These are phyloP conservation scores for Antedon mediterranea DNA, from an alignment of 53 echinoderm and acorn worm genomes.

Conservation along the genomic window DNA sequence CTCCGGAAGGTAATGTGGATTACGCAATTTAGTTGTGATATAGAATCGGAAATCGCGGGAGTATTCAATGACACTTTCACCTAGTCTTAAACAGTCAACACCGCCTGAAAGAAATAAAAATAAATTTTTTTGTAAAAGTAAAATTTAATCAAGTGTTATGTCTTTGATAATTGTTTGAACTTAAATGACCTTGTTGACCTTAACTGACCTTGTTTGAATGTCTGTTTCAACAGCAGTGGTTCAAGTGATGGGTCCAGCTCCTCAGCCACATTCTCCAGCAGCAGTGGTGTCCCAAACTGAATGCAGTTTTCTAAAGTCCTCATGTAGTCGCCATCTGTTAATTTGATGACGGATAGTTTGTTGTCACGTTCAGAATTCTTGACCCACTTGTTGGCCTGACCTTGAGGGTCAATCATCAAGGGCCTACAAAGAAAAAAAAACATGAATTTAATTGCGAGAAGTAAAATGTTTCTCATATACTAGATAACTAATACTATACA, in stretches of 20 bases:
- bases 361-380: slow-evolving; percentile 99
- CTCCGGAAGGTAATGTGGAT: slow-evolving; percentile 94
- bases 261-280: slow-evolving; percentile 89
- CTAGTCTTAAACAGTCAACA: slow-evolving; percentile 89
- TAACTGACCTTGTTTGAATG: slow-evolving; percentile 88
- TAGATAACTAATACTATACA: too few species aligned
- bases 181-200: too few species aligned
- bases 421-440: slow-evolving; percentile 41
- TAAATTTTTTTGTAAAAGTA: too few species aligned
- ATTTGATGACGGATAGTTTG: slow-evolving; percentile 93
- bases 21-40: slow-evolving; percentile 99
- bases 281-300: slow-evolving; percentile 88
- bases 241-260: slow-evolving; percentile 94
- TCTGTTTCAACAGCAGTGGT: slow-evolving; percentile 87
- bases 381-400: slow-evolving; percentile 98
- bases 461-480: too few species aligned
- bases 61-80: slow-evolving; percentile 87
- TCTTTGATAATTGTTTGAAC: too few species aligned
- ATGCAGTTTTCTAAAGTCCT: slow-evolving; percentile 97
- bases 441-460: too few species aligned
- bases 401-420: slow-evolving; percentile 97
- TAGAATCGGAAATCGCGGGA: slow-evolving; percentile 94
- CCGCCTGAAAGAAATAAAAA: slow-evolving; percentile 53
- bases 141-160: too few species aligned
- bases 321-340: slow-evolving; percentile 98